These are phyloP conservation scores for Orussus abietinus DNA, from an alignment of 1,140 invertebrate species.

Conservation along the genomic window DNA sequence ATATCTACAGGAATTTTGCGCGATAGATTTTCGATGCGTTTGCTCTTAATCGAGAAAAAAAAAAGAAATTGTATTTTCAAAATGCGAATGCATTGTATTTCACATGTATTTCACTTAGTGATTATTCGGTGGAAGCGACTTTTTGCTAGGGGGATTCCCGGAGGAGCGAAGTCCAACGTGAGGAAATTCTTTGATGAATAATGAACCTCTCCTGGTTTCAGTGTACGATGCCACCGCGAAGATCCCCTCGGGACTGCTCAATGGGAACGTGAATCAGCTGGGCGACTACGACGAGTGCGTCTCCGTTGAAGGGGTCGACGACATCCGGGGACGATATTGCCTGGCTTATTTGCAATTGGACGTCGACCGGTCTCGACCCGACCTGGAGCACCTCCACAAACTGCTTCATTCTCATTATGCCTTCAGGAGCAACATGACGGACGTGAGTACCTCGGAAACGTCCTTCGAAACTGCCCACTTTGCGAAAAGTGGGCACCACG, in stretches of 20 bases:
- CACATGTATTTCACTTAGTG: too few species aligned
- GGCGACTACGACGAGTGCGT: slow-evolving; percentile 64
- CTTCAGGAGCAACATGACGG: slow-evolving; percentile 61
- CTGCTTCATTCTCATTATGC: slow-evolving; percentile 61
- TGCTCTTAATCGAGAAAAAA: too few species aligned
- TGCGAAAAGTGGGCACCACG: slow-evolving; percentile 1
- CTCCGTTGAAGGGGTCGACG: slow-evolving; percentile 39
- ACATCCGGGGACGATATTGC: slow-evolving; percentile 60
- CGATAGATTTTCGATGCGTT: too few species aligned
- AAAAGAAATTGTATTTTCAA: too few species aligned
- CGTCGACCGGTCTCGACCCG: slow-evolving; percentile 49
- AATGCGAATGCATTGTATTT: too few species aligned
- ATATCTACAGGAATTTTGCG: too few species aligned
- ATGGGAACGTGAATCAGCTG: slow-evolving; percentile 62
- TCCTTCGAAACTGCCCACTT: neutral
- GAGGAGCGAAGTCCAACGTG: too few species aligned
- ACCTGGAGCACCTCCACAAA: slow-evolving; percentile 54
- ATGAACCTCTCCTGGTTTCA: too few species aligned
- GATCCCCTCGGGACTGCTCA: slow-evolving; percentile 59
- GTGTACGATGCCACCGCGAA: slow-evolving; percentile 63
- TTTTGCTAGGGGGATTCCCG: too few species aligned
- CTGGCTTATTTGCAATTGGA: slow-evolving; percentile 58
- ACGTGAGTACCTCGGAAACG: slow-evolving; percentile 54
- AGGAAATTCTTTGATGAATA: too few species aligned
- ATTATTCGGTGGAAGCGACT: too few species aligned